These are phyloP conservation scores for Neopelma chrysocephalum DNA, from an alignment of 2,797 vertebrate species.

Conservation along the genomic window DNA sequence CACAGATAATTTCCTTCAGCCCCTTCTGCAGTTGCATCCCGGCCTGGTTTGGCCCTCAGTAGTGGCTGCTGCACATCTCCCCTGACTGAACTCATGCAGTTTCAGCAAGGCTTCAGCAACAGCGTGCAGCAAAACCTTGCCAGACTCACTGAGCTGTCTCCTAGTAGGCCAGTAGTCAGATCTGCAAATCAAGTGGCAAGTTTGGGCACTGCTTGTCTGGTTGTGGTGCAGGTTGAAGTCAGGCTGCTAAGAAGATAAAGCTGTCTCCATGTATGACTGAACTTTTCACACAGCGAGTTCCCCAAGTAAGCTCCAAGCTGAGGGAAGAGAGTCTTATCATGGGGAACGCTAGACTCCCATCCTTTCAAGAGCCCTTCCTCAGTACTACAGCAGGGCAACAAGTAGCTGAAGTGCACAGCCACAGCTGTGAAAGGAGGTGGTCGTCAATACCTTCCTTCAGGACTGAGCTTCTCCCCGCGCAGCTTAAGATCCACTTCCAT, in stretches of 20 bases:
- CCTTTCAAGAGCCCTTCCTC: background rate
- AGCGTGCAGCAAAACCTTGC: background rate
- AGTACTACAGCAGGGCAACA: background rate
- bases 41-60: background rate
- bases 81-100: background rate
- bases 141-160: background rate
- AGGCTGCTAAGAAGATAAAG: background rate
- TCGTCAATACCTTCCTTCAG: slow-evolving; percentile 82
- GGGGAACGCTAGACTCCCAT: background rate
- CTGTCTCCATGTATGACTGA: background rate
- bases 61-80: background rate
- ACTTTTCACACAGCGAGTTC: background rate
- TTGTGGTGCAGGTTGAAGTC: background rate
- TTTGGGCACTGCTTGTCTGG: background rate
- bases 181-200: background rate
- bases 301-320: background rate
- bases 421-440: background rate
- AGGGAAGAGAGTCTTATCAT: background rate
- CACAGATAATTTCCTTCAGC: background rate
- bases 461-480: slow-evolving; percentile 79
- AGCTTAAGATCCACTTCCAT: slow-evolving; percentile 85
- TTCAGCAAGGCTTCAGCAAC: background rate
- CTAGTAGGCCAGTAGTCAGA: background rate
- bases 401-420: background rate
- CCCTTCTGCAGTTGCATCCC: background rate